phyloP scores from a whole-genome alignment of 2,797 vertebrate species.

The Australoheros facetus region DNA sequence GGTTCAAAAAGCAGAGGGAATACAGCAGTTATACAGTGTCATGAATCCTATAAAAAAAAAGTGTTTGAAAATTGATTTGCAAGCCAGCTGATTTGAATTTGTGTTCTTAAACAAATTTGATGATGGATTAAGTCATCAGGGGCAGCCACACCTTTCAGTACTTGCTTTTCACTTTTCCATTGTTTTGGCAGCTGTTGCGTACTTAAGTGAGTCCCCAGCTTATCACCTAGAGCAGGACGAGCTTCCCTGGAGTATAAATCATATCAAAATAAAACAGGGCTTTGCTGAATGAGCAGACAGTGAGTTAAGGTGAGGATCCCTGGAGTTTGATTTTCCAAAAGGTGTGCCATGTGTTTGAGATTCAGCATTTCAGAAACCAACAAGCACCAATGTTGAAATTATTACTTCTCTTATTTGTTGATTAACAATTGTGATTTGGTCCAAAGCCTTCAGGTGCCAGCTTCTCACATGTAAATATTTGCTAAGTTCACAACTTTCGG shows the following conservation, averaged over 20 bases:
- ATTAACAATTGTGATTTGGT: not conserved
- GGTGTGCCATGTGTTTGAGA: too few relatives aligned
- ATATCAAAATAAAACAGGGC: not conserved
- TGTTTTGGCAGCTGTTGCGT: not conserved
- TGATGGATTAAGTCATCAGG: constrained; percentile 14
- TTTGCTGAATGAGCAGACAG: not conserved
- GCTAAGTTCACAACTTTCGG: too few relatives aligned
- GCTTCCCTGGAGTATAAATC: not conserved
- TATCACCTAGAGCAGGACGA: not conserved
- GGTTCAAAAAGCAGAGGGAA: constrained; percentile 23
- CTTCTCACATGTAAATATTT: too few relatives aligned
- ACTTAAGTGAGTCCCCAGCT: not conserved
- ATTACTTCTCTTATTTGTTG: too few relatives aligned
- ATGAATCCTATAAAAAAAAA: constrained; percentile 16
- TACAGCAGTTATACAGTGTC: constrained; percentile 18
- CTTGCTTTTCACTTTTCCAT: not conserved
- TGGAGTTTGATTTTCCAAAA: too few relatives aligned
- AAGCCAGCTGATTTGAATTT: constrained; percentile 8
- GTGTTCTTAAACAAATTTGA: constrained; percentile 18
- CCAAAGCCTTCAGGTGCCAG: too few relatives aligned
- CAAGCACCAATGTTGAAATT: too few relatives aligned
- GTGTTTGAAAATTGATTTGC: not conserved
- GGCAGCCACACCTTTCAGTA: not conserved
- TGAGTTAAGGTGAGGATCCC: not conserved
- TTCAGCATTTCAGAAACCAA: not conserved